Conservation (phyloP, 2,888 invertebrate genomes). For the Eilema griseolum region DNA sequence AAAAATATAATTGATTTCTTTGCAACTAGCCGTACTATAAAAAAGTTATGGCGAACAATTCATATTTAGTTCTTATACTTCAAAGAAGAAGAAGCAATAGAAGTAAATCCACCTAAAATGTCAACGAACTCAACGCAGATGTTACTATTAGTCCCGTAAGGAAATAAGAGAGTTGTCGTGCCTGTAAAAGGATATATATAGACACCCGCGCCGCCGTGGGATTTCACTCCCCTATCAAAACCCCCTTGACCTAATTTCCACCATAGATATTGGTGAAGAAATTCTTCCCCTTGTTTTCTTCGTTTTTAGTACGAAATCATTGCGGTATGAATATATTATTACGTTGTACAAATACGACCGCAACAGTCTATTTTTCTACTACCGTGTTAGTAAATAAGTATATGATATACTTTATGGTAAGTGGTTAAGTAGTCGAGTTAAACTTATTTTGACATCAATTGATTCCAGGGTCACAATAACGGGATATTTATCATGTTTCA, state of each 20-base stretch:
- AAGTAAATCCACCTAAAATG: neutral
- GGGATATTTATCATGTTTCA: too few species aligned
- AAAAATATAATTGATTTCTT: too few species aligned
- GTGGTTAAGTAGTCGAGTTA: neutral
- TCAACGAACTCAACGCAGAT: neutral
- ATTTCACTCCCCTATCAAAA: conserved; percentile 17
- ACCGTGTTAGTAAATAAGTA: neutral
- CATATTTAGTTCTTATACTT: neutral
- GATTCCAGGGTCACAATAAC: too few species aligned
- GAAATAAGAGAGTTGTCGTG: neutral
- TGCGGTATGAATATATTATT: neutral
- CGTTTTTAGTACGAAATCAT: neutral
- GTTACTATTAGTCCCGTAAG: neutral
- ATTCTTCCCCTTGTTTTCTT: conserved; percentile 25
- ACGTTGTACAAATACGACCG: too few species aligned
- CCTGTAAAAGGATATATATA: conserved; percentile 10
- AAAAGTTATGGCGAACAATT: neutral
- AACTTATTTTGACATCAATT: too few species aligned
- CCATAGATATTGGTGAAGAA: conserved; percentile 37
- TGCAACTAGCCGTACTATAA: too few species aligned
- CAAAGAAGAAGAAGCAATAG: neutral
- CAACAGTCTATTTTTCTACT: too few species aligned
- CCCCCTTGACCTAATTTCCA: conserved; percentile 55
- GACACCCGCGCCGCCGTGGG: conserved; percentile 3
- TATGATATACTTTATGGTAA: neutral